phyloP scores from a whole-genome alignment of 2,888 invertebrate species.

The Pinctada fucata region DNA sequence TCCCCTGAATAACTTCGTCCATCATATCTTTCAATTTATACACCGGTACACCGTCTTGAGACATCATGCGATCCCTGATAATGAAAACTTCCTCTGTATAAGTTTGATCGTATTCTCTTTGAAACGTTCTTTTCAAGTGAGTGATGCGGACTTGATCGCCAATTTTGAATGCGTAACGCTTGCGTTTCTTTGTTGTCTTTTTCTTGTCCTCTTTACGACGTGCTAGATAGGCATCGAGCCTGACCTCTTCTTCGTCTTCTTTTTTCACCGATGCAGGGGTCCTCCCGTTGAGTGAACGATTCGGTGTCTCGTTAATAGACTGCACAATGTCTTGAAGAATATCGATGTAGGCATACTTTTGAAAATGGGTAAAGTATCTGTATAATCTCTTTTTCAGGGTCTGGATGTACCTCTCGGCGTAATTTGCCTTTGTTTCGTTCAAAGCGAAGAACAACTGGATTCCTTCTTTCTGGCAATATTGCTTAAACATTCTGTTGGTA shows the following conservation, averaged over 20 bases:
- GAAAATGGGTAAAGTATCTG: conserved; percentile 13
- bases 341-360: background rate
- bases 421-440: conserved; percentile 23
- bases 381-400: background rate
- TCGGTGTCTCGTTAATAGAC: too few species aligned
- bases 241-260: conserved; percentile 25
- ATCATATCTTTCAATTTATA: too few species aligned
- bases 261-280: conserved; percentile 21
- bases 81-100: too few species aligned
- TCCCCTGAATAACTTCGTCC: conserved; percentile 23
- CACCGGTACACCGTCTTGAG: too few species aligned
- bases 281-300: conserved; percentile 3
- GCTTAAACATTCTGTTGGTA: background rate
- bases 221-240: conserved; percentile 5
- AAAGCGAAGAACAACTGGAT: conserved; percentile 8
- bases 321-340: too few species aligned
- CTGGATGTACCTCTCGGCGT: conserved; percentile 20
- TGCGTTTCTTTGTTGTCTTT: background rate
- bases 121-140: too few species aligned
- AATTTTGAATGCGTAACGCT: too few species aligned
- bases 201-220: conserved; percentile 1
- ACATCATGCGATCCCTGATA: too few species aligned
- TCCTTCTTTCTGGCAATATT: background rate
- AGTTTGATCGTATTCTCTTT: too few species aligned
- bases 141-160: too few species aligned